Base-by-base conservation (phyloP, 1,140 invertebrate genomes). In the Nasonia giraulti region DNA sequence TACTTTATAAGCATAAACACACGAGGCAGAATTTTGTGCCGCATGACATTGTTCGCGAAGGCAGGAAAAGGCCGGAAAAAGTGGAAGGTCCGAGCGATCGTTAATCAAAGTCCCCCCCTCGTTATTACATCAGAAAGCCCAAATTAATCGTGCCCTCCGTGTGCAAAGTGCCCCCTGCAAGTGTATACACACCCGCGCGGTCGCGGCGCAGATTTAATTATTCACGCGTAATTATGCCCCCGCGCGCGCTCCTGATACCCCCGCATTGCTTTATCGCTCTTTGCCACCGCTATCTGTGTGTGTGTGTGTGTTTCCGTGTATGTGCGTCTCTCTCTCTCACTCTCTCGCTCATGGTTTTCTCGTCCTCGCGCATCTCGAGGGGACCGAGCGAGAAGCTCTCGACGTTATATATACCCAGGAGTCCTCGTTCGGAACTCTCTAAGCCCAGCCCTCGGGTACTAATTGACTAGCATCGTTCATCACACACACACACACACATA, bases 401-500 rank as follows among this genome's bases (percentile, higher is more conserved):
- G 73, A 66, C 75, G 82, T 68, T 75, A 74, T 27, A 84, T 82
- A 84, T 82, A 86, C 85, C 85, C 82, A 84, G 82, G 81, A 75
- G 47, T 82, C 74, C 82, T 77, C 73, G 31, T 31, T 71, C 20
- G 10, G 69, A 33, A 33, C 69, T 71, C 73, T 23, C n/a, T 62
- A 66, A 62, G n/a, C n/a, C 40, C 66, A 73, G 76, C 78, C 71
- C 50, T 82, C 87, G 88, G 87, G 86, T 90, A 90, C 88, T 92
- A 91, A 92, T 91, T 93, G 92, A 93, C 92, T 93, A 93, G 92
- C 91, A 92, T 93, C 91, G 90, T 93, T 91, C 91, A 92, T 92
- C 91, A 92, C 91, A 91, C 89, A 89, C 87, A 88, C 89, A 89
- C 88, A 82, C 83, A 27, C 27, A 27, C 87, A 85, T 85, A 33